Evolutionary conservation across 2,888 invertebrate species (phyloP).

Genomic region (Vannuccia rotundouncinata): DNA sequence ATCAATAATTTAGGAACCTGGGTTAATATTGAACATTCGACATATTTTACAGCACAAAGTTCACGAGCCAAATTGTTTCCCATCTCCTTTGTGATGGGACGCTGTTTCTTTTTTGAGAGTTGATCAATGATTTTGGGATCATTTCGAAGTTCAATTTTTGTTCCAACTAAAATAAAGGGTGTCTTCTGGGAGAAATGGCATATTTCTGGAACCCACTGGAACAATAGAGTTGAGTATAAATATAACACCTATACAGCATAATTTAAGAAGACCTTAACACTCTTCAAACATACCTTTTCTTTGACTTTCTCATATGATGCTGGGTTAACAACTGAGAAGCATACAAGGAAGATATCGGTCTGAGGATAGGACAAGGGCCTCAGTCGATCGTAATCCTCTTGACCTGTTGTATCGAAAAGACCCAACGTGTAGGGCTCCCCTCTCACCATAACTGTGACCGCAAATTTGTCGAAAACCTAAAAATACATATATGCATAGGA

Average conservation of each 20-base stretch:
- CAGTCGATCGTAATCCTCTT: slow-evolving; percentile 81
- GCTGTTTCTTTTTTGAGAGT: slow-evolving; percentile 95
- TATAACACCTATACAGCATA: too few species aligned
- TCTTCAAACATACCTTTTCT: slow-evolving; percentile 73
- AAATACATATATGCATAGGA: too few species aligned
- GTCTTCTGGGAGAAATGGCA: slow-evolving; percentile 99
- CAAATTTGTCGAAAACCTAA: slow-evolving; percentile 84
- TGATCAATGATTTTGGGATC: slow-evolving; percentile 75
- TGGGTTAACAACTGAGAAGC: slow-evolving; percentile 96
- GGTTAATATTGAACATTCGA: slow-evolving; percentile 91
- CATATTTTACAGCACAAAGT: slow-evolving; percentile 92
- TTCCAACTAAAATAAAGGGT: slow-evolving; percentile 89
- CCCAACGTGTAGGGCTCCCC: slow-evolving; percentile 97
- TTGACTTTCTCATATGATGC: slow-evolving; percentile 99
- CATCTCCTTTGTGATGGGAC: slow-evolving; percentile 86
- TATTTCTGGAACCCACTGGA: slow-evolving; percentile 97
- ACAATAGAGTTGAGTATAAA: too few species aligned
- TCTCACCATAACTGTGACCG: slow-evolving; percentile 98
- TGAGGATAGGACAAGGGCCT: slow-evolving; percentile 69
- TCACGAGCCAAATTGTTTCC: slow-evolving; percentile 95
- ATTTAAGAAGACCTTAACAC: too few species aligned
- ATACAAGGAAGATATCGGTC: slow-evolving; percentile 96
- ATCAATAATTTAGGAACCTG: slow-evolving; percentile 64
- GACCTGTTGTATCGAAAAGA: slow-evolving; percentile 88
- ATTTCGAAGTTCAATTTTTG: slow-evolving; percentile 94